Percentiles rank a stretch among this genome's conserved stretches.
phyloP scores from a whole-genome alignment of 1,140 invertebrate genomes.

The Archivesica marissinica region DNA sequence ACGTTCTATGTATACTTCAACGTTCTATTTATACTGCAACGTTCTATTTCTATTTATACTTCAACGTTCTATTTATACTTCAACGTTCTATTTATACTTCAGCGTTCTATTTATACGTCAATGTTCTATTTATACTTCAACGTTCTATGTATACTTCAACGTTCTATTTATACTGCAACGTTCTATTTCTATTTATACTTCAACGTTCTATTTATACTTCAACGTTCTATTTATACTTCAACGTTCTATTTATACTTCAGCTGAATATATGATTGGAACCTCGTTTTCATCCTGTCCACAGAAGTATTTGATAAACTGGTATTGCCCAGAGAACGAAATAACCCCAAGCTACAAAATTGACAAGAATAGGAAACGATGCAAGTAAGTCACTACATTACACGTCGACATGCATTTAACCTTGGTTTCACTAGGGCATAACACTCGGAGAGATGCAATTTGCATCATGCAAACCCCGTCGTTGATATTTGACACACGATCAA shows the following conservation, averaged over 20 bases:
- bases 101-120: not conserved
- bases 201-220: not conserved
- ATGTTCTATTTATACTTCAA: not conserved
- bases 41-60: too few relatives aligned
- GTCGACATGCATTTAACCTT: too few relatives aligned
- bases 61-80: too few relatives aligned
- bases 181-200: not conserved
- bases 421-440: too few relatives aligned
- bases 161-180: not conserved
- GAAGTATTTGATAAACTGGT: constrained; percentile 30
- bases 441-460: too few relatives aligned
- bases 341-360: too few relatives aligned
- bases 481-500: too few relatives aligned
- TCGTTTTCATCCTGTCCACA: constrained; percentile 12
- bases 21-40: too few relatives aligned
- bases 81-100: not conserved
- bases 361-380: too few relatives aligned
- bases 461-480: too few relatives aligned
- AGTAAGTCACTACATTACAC: too few relatives aligned
- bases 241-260: not conserved
- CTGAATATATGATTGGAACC: not conserved
- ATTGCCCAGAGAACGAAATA: not conserved
- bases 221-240: not conserved
- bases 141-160: not conserved
- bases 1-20: too few relatives aligned